phyloP scores from a whole-genome alignment of 2,888 invertebrate species.

The Catotricha subobsoleta region DNA sequence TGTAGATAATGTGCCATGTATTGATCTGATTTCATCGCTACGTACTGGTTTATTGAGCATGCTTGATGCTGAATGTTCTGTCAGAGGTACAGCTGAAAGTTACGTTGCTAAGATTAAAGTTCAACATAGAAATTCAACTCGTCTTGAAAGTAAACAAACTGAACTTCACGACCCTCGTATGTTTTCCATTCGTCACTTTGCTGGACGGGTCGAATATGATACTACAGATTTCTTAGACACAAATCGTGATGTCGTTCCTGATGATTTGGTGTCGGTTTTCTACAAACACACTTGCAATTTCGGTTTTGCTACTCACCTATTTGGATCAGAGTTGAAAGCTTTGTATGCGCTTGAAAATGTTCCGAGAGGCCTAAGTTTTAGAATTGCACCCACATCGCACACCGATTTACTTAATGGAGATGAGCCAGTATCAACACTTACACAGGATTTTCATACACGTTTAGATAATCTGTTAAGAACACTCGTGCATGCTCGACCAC shows the following conservation, averaged over 20 bases:
- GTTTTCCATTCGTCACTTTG: slow-evolving; percentile 84
- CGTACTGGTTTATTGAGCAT: slow-evolving; percentile 80
- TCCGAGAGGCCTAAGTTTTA: slow-evolving; percentile 61
- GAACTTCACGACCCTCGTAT: slow-evolving; percentile 60
- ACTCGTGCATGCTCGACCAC: slow-evolving; percentile 80
- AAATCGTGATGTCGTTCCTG: slow-evolving; percentile 81
- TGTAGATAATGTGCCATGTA: slow-evolving; percentile 85
- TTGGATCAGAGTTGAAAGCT: slow-evolving; percentile 78
- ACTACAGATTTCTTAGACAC: slow-evolving; percentile 77
- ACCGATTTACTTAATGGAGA: slow-evolving; percentile 66
- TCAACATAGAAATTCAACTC: slow-evolving; percentile 65
- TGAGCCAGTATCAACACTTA: slow-evolving; percentile 73
- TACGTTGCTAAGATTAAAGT: slow-evolving; percentile 63
- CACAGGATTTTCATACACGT: slow-evolving; percentile 88
- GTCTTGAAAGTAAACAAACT: slow-evolving; percentile 50
- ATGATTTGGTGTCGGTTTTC: slow-evolving; percentile 82
- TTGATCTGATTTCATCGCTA: slow-evolving; percentile 84
- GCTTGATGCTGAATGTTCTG: slow-evolving; percentile 81
- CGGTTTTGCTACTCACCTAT: slow-evolving; percentile 93
- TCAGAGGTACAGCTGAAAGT: slow-evolving; percentile 60
- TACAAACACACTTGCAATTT: slow-evolving; percentile 86
- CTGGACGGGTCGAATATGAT: slow-evolving; percentile 72
- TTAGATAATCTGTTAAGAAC: slow-evolving; percentile 82
- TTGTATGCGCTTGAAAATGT: slow-evolving; percentile 55
- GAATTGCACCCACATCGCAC: slow-evolving; percentile 78